A percentile compares a stretch with the other conserved stretches of the same genome.
phyloP scores from a whole-genome alignment of 2,113 vertebrate genomes.

The Ondatra zibethicus region DNA sequence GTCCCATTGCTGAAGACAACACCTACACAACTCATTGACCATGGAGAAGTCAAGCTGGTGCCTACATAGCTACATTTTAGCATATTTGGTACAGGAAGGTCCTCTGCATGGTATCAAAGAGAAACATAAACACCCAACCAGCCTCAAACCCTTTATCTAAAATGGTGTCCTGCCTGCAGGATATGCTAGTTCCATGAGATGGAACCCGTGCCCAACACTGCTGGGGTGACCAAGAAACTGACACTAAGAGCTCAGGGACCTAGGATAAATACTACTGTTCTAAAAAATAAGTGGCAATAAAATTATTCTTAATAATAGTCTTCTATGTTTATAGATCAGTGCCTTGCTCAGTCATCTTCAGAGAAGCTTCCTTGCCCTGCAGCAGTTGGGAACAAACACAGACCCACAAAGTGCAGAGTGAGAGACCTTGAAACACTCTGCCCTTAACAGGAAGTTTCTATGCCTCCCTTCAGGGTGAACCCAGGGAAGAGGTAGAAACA shows the following conservation, averaged over 20 bases:
- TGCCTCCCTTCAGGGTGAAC: not conserved
- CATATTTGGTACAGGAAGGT: not conserved
- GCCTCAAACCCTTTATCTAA: not conserved
- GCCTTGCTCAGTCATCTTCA: not conserved
- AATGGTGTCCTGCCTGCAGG: not conserved
- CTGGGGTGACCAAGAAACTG: not conserved
- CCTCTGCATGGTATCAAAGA: not conserved
- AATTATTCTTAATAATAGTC: too few relatives aligned
- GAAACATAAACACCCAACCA: not conserved
- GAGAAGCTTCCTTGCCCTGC: not conserved
- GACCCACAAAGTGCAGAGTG: not conserved
- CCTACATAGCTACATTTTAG: not conserved
- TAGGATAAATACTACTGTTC: not conserved
- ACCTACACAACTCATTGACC: not conserved
- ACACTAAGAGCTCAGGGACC: not conserved
- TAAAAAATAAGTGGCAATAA: not conserved
- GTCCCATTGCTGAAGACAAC: not conserved
- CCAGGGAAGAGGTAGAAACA: not conserved
- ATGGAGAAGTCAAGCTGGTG: not conserved
- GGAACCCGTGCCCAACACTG: too few relatives aligned
- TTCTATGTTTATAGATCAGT: not conserved
- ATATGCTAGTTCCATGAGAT: too few relatives aligned
- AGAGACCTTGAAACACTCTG: too few relatives aligned
- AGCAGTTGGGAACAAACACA: not conserved
- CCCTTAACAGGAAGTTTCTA: not conserved